Evolutionary conservation across 2,888 invertebrate species (phyloP), one percentile per base, ranked within the genome.

Genomic region (Trichogramma dendrolimi): DNA sequence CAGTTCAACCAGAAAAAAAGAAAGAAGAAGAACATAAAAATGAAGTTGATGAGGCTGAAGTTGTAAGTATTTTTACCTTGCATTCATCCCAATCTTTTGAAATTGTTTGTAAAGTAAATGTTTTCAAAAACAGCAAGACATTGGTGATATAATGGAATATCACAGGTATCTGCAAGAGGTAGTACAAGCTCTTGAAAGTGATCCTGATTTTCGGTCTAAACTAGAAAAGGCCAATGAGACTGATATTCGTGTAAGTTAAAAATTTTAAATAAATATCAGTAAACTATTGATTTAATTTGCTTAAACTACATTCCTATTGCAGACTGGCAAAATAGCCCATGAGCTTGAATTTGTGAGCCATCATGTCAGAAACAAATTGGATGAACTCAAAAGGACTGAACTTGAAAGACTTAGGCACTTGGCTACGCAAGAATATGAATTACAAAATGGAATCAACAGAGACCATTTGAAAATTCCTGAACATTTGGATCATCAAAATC

Each of bases 331-430:
- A 79, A 94, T 97, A 68, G 94, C 97, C 0, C 86, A 90, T 65
- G 92, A 96, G 74, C 80, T 97, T 61, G 92, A 95, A 72, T 91
- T 91, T 75, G 95, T 96, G 0, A 88, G 87, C 73, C 95, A 95
- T 76, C 86, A 91, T 71, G 88, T 97, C 0, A 85, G 97, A 68
- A 87, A 90, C 0, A 88, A 89, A 75, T 80, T 97, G 64, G 96
- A 97, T 75, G 97, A 97, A 81, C 85, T 96, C 50, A 97, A 97
- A 79, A 84, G 97, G 50, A 84, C 87, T 5, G 97, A 97, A 81
- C 74, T 97, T 61, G 88, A 91, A 52, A 84, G 96, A 70, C 81
- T 97, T 46, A 85, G 90, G 14, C 86, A 88, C 63, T 80, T 93
- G 51, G 90, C 89, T 0, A 85, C 83, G 0, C 84, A 84, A 77